A percentile compares a stretch with the other conserved stretches of the same genome.
Conservation (phyloP, 2,113 vertebrate genomes). For the Myiozetetes cayanensis region DNA sequence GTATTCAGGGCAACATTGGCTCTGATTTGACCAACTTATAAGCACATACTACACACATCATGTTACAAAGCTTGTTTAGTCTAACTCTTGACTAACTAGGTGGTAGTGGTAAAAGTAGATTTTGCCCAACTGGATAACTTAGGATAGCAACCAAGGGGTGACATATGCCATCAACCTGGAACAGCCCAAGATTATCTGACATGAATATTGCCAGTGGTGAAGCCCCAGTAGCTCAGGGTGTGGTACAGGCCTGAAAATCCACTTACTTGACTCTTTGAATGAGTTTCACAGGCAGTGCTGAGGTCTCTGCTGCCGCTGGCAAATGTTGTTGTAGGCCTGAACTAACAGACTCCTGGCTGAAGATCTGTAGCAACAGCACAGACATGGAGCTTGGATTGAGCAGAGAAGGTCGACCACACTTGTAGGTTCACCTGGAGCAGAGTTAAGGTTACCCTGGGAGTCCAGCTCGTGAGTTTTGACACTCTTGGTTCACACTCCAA, state of each 20-base stretch:
- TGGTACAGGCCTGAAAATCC: neutral
- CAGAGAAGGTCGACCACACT: rapidly evolving
- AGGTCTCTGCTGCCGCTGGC: neutral
- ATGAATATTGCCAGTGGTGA: neutral
- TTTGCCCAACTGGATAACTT: neutral
- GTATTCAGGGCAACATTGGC: neutral
- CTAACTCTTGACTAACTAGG: neutral
- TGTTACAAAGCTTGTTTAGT: neutral
- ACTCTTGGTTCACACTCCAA: neutral
- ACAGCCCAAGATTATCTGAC: neutral
- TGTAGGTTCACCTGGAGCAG: neutral
- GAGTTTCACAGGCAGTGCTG: neutral
- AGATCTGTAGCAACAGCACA: neutral
- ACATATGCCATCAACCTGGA: neutral
- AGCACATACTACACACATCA: neutral
- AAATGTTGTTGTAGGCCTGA: neutral
- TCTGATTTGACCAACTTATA: neutral
- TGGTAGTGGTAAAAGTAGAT: neutral
- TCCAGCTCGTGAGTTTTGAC: neutral
- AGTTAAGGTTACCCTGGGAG: neutral
- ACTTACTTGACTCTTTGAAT: neutral
- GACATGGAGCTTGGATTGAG: neutral
- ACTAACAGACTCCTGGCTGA: neutral
- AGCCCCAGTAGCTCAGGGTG: neutral
- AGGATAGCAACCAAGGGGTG: neutral